These are phyloP conservation scores for Trematocara nigrifrons DNA, from an alignment of 2,113 vertebrate genomes.

Conservation along the genomic window DNA sequence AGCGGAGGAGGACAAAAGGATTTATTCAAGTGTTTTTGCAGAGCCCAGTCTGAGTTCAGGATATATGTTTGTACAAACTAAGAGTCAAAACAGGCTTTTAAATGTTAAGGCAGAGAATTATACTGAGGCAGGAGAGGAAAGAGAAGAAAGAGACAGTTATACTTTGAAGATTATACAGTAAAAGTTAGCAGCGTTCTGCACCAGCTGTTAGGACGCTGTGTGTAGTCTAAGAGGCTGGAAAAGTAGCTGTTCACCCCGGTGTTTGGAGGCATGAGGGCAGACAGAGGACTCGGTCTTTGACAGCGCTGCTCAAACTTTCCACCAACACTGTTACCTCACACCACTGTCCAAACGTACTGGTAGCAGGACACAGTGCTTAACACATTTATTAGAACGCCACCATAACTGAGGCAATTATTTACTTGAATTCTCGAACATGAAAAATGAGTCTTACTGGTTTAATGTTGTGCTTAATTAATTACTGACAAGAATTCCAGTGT, in stretches of 20 bases:
- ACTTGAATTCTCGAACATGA: neutral
- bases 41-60: neutral
- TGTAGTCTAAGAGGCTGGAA: neutral
- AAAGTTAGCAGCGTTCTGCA: accelerated
- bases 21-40: neutral
- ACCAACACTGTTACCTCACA: neutral
- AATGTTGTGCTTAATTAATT: neutral
- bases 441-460: neutral
- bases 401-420: neutral
- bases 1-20: neutral
- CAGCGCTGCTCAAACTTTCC: neutral
- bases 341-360: accelerated
- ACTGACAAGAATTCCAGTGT: neutral
- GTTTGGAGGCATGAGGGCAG: neutral
- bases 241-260: neutral
- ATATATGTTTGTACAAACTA: neutral
- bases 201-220: neutral
- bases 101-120: neutral
- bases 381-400: neutral
- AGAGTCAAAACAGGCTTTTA: neutral
- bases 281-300: neutral
- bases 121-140: neutral
- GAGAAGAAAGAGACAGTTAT: neutral
- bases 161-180: neutral
- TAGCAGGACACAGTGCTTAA: neutral